Conservation (phyloP, 2,888 invertebrate genomes). For the Trichopoda pennipes region DNA sequence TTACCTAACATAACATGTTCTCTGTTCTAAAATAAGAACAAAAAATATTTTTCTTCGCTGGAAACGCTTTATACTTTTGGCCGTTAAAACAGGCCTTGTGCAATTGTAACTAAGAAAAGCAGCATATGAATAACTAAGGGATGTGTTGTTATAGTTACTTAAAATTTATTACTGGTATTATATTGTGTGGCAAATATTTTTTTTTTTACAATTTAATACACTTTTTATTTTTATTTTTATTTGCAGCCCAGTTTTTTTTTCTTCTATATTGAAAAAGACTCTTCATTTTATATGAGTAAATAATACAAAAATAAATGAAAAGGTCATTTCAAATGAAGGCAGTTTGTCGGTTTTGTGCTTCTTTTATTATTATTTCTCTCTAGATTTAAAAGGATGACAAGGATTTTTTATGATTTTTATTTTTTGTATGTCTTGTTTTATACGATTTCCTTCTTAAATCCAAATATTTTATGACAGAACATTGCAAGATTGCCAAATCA, state of each 20-base stretch:
- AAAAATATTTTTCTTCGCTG: neutral
- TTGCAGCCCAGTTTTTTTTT: neutral
- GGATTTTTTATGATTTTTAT: slow-evolving; percentile 6
- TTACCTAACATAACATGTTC: no score
- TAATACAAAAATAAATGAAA: slow-evolving; percentile 10
- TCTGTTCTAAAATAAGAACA: no score
- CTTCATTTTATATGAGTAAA: slow-evolving; percentile 20
- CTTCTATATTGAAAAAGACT: neutral
- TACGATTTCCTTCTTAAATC: neutral
- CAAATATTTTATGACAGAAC: neutral
- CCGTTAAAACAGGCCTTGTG: neutral
- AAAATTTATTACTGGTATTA: slow-evolving; percentile 59
- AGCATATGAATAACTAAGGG: slow-evolving; percentile 3
- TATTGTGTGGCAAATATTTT: slow-evolving; percentile 13
- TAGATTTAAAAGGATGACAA: slow-evolving; percentile 20
- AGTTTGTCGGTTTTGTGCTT: neutral
- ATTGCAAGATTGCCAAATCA: slow-evolving; percentile 23
- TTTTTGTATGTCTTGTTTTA: neutral
- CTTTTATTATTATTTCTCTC: neutral
- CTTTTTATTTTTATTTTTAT: neutral
- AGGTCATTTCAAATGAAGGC: slow-evolving; percentile 11
- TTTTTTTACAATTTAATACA: neutral
- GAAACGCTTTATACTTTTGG: no score
- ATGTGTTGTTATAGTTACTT: slow-evolving; percentile 59
- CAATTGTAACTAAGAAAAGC: neutral